Conservation (phyloP, 2,888 invertebrate species). For the Syrphus vitripennis region DNA sequence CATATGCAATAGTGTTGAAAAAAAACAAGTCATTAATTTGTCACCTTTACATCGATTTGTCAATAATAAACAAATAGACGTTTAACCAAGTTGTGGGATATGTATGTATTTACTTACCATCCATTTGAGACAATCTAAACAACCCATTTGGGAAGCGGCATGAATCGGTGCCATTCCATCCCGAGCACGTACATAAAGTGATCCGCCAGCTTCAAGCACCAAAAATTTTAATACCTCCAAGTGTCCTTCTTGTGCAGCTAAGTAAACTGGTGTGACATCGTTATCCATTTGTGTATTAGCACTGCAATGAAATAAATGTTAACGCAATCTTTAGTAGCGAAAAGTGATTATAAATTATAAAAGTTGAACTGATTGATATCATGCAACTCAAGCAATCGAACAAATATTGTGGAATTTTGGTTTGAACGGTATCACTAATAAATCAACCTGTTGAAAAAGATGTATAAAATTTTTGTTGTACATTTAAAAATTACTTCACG, state of each 20-base stretch:
- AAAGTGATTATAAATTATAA: conserved; percentile 13
- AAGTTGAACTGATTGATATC: background rate
- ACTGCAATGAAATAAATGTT: conserved; percentile 82
- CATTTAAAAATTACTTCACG: no score
- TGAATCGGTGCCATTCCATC: conserved; percentile 96
- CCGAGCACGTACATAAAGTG: conserved; percentile 90
- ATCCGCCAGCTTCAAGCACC: conserved; percentile 91
- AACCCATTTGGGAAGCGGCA: conserved; percentile 95
- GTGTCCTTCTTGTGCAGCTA: conserved; percentile 94
- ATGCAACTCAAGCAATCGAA: background rate
- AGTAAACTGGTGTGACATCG: conserved; percentile 93
- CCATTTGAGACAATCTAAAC: conserved; percentile 93
- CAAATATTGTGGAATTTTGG: background rate
- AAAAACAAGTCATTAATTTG: background rate
- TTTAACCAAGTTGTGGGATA: background rate
- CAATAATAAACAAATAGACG: background rate
- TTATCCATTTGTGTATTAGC: conserved; percentile 96
- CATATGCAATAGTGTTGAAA: background rate
- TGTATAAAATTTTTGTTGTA: no score
- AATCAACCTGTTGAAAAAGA: no score
- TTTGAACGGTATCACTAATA: no score
- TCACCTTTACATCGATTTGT: background rate
- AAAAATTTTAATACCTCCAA: conserved; percentile 92
- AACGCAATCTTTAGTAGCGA: background rate
- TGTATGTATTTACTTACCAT: conserved; percentile 85